These are phyloP conservation scores for Avahi laniger DNA, from an alignment of 2,797 vertebrate species.

Conservation along the genomic window DNA sequence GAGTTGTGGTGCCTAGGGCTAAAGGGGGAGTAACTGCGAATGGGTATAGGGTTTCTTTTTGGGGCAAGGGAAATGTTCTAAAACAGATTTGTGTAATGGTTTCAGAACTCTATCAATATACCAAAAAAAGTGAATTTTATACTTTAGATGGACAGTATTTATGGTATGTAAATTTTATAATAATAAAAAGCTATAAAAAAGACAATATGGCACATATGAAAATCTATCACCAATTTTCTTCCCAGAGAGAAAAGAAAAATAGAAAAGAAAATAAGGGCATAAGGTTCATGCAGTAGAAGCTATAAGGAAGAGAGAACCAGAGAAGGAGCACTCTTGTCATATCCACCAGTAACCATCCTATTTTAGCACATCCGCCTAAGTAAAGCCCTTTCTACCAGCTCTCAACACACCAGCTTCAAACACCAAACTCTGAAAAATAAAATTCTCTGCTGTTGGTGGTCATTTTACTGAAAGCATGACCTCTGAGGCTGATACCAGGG, in stretches of 20 bases:
- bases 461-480: constrained; percentile 17
- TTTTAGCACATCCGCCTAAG: neutral
- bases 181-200: neutral
- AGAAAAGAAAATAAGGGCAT: neutral
- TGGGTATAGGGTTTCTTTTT: neutral
- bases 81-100: neutral
- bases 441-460: neutral
- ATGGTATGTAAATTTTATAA: constrained; percentile 19
- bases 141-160: constrained; percentile 22
- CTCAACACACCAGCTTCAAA: neutral
- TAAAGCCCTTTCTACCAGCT: neutral
- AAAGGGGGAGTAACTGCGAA: neutral
- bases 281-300: neutral
- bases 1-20: neutral
- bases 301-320: neutral
- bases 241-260: neutral
- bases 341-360: neutral
- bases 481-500: neutral
- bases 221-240: neutral
- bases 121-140: neutral
- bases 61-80: constrained; percentile 9
- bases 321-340: constrained; percentile 13
- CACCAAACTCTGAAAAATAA: constrained; percentile 9
- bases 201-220: neutral
- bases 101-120: neutral